Evolutionary conservation across 1,140 invertebrate species (phyloP), one percentile per base, ranked within the genome.

Genomic region (Calephelis virginiensis): DNA sequence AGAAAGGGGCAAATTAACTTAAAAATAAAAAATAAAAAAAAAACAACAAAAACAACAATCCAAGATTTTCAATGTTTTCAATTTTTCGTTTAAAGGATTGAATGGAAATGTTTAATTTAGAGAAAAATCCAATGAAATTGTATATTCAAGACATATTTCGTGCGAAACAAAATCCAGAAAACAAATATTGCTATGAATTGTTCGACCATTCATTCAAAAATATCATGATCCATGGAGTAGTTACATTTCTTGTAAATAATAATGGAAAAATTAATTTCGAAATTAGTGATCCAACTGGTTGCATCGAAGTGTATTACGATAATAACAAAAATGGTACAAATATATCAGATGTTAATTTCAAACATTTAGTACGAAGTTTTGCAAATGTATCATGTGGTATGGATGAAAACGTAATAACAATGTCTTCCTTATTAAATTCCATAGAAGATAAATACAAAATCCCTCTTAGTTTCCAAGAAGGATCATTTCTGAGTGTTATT

Each of bases 121-220:
- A 83, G 76, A 81, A 66, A 45, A 65, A 69, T 28, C 89, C 89
- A 0, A 5, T 91, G 40, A 91, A 91, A 69, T 46, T 89, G 8
- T 86, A 85, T 66, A 83, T 89, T 61, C 89, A 91, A 77, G 89
- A 91, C 61, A 80, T 89, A 64, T 91, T 80, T 72, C 85, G 89
- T 71, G 85, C 89, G 10, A 78, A 79, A 63, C 63, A 67, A 64
- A 80, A 61, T 12, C 64, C 71, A 38, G 72, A 82, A 61, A 84
- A 85, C 66, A 84, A 84, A 76, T 91, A 89, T 63, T 68, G 86
- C 8, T 89, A 89, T 64, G 82, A 89, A 75, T 68, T 89, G 28
- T 89, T 89, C 61, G 78, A 77, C 5, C 28, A 79, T 12, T 77
- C 68, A 65, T 89, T 91, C 60, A 91, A 91, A 70, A 89, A 89